Base-by-base conservation (phyloP, 2,797 vertebrate species). In the Craterocephalus amniculus region DNA sequence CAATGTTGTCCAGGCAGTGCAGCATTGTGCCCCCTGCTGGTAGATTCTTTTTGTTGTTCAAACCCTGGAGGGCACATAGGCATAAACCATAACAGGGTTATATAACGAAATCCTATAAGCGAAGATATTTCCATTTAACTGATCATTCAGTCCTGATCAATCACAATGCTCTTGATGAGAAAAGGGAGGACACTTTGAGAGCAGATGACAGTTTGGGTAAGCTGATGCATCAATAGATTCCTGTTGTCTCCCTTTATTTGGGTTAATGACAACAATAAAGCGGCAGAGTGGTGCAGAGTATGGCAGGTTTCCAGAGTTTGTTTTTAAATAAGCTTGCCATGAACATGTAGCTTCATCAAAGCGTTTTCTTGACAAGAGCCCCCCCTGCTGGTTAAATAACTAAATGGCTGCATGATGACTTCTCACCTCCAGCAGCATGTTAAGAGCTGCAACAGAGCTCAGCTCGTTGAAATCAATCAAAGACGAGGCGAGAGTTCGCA, bases 21-120 rank as follows among this genome's bases (percentile, higher is more conserved):
- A 99, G 94, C 95, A 99, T 99, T 57, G 97, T 95, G 74, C 97
- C 96, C 87, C 98, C 98, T 94, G 97, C 95, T 91, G 98, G 98
- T 65, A 99, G 94, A 88, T 88, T 97, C 94, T 98, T 99, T 91
- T 99, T 99, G 91, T 96, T 98, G 94, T 99, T 99, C 83, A 99
- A 91, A 76, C 98, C 98, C 98, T 99, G 85, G 56, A 63, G 81
- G 83, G 63, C 73, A 88, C 45, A 76, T 59, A 83, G 67, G 80
- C 68, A 84, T 51, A 73, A 86, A 86, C 51, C 73, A 84, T 56
- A 73, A 77, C 73, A 74, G 57, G 63, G 74, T 92, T 90, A 91
- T 71, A 85, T 89, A 89, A 92, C 63, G 63, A 57, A 63, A 64
- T 62, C 75, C 70, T 87, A 73, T 71, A 83, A 70, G 63, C 73